Evolutionary conservation across 1,140 invertebrate species (phyloP), one percentile per base, ranked within the genome.

Genomic region (Scaptomyza pallida): DNA sequence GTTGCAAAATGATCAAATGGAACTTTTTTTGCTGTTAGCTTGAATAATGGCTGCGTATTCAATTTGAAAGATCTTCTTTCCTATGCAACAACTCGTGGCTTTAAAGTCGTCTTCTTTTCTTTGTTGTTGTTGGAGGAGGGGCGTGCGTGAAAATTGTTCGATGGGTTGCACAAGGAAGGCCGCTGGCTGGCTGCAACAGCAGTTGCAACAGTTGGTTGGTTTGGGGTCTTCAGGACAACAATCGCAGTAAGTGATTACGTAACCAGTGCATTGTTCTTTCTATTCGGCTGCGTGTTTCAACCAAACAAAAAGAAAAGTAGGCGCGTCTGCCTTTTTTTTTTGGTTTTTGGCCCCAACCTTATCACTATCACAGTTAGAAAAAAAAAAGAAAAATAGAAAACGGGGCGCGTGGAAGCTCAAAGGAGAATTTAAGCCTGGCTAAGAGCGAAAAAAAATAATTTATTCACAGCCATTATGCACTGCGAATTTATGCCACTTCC

Each of bases 401-500:
- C 33, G 30, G 16, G 78, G 68, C 43, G 72, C 67, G 56, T 80
- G 81, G 81, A 85, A 85, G 79, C 78, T 71, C 26, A 30, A 30
- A 37, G 33, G 16, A 67, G 37, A 50, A 35, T 30, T 5, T n/a
- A 21, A 67, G 40, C 17, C 2, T 41, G 33, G 23, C 26, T 30
- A 30, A 26, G 23, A 3, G 4, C 2, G 15, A 56, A 15, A 33
- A 63, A 52, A 82, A 86, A 86, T 85, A 85, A 86, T 86, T 86
- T 86, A 86, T 86, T 86, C 81, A 88, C 82, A 82, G 82, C 81
- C 82, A 88, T 86, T 88, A 86, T 88, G 82, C 81, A 57, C 83
- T 88, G 81, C 75, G 81, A 86, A 88, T 86, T 86, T 86, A 88
- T 86, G 81, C 81, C 81, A 86, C 81, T 86, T 86, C 81, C 81